Percentiles rank a stretch among this genome's conserved stretches.
phyloP scores from a whole-genome alignment of 2,797 vertebrate genomes.

The Galago senegalensis region DNA sequence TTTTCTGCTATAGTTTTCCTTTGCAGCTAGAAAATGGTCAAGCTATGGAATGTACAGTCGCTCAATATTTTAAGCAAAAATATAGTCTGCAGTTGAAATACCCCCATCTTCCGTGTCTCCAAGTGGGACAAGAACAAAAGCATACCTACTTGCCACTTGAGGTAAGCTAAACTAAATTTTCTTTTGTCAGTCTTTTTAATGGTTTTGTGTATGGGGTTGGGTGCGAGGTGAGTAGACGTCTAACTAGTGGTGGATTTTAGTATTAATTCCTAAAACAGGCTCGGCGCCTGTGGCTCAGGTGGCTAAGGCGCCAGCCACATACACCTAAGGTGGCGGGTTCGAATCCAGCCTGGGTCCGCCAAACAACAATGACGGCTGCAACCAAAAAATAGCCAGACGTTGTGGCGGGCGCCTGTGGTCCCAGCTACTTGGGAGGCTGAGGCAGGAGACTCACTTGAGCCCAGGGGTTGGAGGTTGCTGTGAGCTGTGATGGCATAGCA shows the following conservation, averaged over 20 bases:
- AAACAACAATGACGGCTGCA: no score
- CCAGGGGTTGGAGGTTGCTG: no score
- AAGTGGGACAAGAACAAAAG: constrained; percentile 99
- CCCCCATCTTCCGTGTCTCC: constrained; percentile 98
- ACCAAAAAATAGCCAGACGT: no score
- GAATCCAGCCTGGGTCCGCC: no score
- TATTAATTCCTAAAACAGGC: background rate
- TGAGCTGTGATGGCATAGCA: no score
- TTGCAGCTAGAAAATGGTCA: constrained; percentile 99
- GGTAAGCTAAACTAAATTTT: constrained; percentile 88
- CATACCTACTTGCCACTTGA: constrained; percentile 99
- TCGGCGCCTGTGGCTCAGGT: no score
- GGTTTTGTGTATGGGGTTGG: background rate
- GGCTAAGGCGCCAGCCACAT: no score
- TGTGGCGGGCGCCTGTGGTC: no score
- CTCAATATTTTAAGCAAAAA: constrained; percentile 99
- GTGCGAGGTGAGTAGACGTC: rapidly evolving
- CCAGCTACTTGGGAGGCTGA: no score
- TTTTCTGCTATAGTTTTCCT: constrained; percentile 93
- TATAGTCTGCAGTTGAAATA: constrained; percentile 99
- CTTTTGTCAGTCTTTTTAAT: constrained; percentile 55
- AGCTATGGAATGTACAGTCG: constrained; percentile 99
- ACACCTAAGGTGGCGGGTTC: no score
- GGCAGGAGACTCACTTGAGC: no score
- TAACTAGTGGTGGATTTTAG: background rate